phyloP scores from a whole-genome alignment of 2,888 invertebrate genomes.

The Drosophila gaucha region DNA sequence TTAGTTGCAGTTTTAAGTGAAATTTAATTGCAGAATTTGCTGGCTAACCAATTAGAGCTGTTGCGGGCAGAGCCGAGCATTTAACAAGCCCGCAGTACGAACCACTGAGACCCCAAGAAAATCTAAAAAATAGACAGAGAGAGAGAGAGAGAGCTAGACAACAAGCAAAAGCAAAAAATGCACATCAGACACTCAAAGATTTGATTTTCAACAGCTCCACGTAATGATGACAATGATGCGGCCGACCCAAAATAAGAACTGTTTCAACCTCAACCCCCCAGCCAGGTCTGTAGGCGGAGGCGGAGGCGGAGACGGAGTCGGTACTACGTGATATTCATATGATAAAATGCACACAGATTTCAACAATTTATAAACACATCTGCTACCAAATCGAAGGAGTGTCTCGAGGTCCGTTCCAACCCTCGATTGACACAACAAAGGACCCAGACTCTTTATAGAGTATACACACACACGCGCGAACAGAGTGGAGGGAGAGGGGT shows the following conservation, averaged over 20 bases:
- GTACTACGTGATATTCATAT: slow-evolving; percentile 70
- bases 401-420: slow-evolving; percentile 59
- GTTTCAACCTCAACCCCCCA: not conserved
- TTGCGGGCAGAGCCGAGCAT: slow-evolving; percentile 14
- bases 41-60: slow-evolving; percentile 56
- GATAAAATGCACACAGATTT: slow-evolving; percentile 77
- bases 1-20: slow-evolving; percentile 75
- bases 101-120: slow-evolving; percentile 30
- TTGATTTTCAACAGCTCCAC: slow-evolving; percentile 15
- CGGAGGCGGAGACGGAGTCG: not conserved
- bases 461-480: slow-evolving; percentile 8
- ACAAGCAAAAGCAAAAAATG: slow-evolving; percentile 24
- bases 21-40: slow-evolving; percentile 73
- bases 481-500: slow-evolving; percentile 10
- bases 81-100: slow-evolving; percentile 37
- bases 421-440: slow-evolving; percentile 54
- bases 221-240: slow-evolving; percentile 56
- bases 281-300: not conserved
- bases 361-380: slow-evolving; percentile 77
- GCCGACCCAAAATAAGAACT: slow-evolving; percentile 31
- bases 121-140: not conserved
- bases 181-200: too few species aligned
- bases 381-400: slow-evolving; percentile 75
- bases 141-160: not conserved
- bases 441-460: slow-evolving; percentile 50